Base-by-base conservation (phyloP, 1,140 invertebrate genomes). In the Phortica variegata region DNA sequence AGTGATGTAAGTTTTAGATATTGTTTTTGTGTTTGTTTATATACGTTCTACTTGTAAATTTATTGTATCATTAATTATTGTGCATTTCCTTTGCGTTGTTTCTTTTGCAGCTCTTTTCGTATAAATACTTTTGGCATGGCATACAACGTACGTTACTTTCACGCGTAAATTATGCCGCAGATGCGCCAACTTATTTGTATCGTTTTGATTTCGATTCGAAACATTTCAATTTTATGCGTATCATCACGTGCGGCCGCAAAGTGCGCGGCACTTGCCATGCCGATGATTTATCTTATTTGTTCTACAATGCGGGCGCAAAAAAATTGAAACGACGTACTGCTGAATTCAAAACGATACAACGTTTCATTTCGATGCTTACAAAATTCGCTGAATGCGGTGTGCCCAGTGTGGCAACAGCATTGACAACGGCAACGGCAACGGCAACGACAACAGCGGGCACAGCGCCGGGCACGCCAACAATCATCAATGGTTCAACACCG, bases 241-340 rank as follows among this genome's bases (percentile, higher is more conserved):
- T 79, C 36, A 79, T 80, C 52, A 73, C 69, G 29, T 75, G 72
- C 16, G 72, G 72, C 3, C 58, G 68, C 26, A 75, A 73, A 47
- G 56, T 72, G 43, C 68, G 72, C 5, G 72, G 72, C 47, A 79
- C 81, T n/a, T 80, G 77, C 52, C 85, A 87, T 61, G 81, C 78
- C 0, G 85, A 87, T 52, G 85, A 87, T 57, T 47, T 86, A 3
- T 83, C 82, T 44, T 86, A 86, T 66, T 54, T 86, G 31, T 87
- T 86, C 59, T 77, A 79, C 55, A 81, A 77, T 48, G 65, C 59
- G 43, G 62, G 79, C 18, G 78, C 77, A 34, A 62, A 71, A 21
- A 78, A 79, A 48, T 56, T 75, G 40, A 73, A 78, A 43, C 53
- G 56, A 2, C 69, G 60, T 36, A 60, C 71, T 7, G 65, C 57